These are phyloP conservation scores for Macroramphosus scolopax DNA, from an alignment of 2,797 vertebrate genomes.

Conservation along the genomic window DNA sequence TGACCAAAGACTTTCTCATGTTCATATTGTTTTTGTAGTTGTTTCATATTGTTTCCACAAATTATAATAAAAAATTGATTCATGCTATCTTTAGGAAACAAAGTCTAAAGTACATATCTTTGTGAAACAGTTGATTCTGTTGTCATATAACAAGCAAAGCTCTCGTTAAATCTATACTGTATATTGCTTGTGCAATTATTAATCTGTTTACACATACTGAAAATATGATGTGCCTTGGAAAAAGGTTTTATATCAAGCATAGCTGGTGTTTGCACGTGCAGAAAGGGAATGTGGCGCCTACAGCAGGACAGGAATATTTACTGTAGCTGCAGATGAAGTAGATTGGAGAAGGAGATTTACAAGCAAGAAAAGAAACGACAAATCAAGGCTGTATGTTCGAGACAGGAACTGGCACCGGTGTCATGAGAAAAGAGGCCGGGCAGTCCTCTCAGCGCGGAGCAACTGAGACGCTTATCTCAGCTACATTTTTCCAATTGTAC, in stretches of 20 bases:
- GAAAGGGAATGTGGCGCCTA: slow-evolving; percentile 2
- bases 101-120: too few relatives aligned
- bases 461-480: neutral
- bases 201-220: neutral
- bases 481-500: neutral
- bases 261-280: slow-evolving; percentile 17
- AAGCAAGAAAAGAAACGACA: slow-evolving; percentile 6
- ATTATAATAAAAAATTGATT: too few relatives aligned
- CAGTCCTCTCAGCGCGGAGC: neutral
- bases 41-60: too few relatives aligned
- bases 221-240: neutral
- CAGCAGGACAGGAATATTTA: slow-evolving; percentile 1
- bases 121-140: too few relatives aligned
- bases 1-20: too few relatives aligned
- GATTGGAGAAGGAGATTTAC: slow-evolving; percentile 5
- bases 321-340: slow-evolving; percentile 1
- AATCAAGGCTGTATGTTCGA: neutral
- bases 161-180: neutral
- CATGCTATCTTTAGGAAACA: too few relatives aligned
- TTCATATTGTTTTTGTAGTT: too few relatives aligned
- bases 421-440: neutral
- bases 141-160: neutral
- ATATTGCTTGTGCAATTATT: neutral
- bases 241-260: neutral
- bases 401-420: neutral